Evolutionary conservation across 2,888 invertebrate genomes (phyloP), one percentile per base, ranked within the genome.

Genomic region (Ornithoptera priamus): DNA sequence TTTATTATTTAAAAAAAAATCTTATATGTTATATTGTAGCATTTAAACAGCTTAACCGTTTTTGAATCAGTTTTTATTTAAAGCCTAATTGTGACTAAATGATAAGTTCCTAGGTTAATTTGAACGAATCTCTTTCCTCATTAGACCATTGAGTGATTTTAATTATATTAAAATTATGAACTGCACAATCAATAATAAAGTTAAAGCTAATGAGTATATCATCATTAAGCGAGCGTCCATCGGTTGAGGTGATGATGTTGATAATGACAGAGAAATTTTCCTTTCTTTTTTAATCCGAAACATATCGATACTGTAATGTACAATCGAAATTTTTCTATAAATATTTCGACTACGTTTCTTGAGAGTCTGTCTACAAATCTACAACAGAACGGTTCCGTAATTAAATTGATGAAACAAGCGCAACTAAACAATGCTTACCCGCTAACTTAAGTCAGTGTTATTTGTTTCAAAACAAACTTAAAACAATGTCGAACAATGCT

Each of bases 351-450:
- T 57, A 57, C 20, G 20, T 58, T 22, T 58, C 22, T 58, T 58
- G 22, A 58, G 22, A 24, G 8, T 22, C 17, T 50, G 24, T 60
- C 66, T 59, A 30, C 66, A 60, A 60, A 66, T 65, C 57, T 59
- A 50, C 30, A 66, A 58, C 59, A 66, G 60, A 60, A 60, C 46
- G 46, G 46, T 62, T 67, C 62, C 39, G 67, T 67, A 67, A 67
- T 67, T 67, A 67, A 67, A 67, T 67, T 56, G 24, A 57, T n/a
- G 67, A 57, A 56, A 67, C 61, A 65, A 67, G 62, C 18, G 56
- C 39, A 30, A 24, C 66, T 39, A 39, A 62, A 67, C 67, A 67
- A 67, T 67, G 24, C 62, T 58, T 57, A 22, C 42, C 57, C 57
- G 39, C 67, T 67, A 67, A 67, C 62, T 62, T 57, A 62, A 67